phyloP scores from a whole-genome alignment of 2,113 vertebrate species.

The Odontophorus gujanensis region DNA sequence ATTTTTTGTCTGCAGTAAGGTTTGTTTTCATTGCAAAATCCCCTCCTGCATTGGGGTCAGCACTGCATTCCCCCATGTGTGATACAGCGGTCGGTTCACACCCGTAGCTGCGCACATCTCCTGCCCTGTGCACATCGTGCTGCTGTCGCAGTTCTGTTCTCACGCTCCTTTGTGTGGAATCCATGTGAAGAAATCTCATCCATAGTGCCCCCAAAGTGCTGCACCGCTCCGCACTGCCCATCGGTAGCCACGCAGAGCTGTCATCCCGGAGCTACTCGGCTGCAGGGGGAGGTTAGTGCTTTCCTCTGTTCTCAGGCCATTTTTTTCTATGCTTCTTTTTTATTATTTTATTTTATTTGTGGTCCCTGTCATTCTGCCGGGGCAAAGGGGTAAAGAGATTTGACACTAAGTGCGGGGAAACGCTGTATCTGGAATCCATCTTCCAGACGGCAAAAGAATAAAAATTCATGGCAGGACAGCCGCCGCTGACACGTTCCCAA shows the following conservation, averaged over 20 bases:
- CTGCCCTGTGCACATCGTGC: neutral
- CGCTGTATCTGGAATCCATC: constrained; percentile 86
- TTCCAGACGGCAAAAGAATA: constrained; percentile 84
- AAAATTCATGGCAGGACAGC: constrained; percentile 87
- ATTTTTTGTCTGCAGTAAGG: neutral
- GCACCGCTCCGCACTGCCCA: neutral
- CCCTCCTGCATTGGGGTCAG: neutral
- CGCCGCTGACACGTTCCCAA: constrained; percentile 81
- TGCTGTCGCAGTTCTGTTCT: neutral
- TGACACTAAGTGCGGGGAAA: constrained; percentile 84
- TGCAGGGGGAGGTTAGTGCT: constrained; percentile 26
- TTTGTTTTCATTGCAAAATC: neutral
- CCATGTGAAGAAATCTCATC: neutral
- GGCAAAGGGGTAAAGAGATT: constrained; percentile 86
- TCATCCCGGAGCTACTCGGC: constrained; percentile 4
- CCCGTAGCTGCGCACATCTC: neutral
- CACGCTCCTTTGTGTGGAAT: neutral
- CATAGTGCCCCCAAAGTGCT: neutral
- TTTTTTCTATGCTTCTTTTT: constrained; percentile 74
- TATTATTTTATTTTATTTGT: constrained; percentile 83
- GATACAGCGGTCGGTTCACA: neutral
- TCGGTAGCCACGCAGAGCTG: neutral
- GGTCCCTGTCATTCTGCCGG: constrained; percentile 81
- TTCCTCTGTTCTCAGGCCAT: constrained; percentile 69
- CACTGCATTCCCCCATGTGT: neutral